phyloP scores from a whole-genome alignment of 2,888 invertebrate genomes.

The Candidula unifasciata region DNA sequence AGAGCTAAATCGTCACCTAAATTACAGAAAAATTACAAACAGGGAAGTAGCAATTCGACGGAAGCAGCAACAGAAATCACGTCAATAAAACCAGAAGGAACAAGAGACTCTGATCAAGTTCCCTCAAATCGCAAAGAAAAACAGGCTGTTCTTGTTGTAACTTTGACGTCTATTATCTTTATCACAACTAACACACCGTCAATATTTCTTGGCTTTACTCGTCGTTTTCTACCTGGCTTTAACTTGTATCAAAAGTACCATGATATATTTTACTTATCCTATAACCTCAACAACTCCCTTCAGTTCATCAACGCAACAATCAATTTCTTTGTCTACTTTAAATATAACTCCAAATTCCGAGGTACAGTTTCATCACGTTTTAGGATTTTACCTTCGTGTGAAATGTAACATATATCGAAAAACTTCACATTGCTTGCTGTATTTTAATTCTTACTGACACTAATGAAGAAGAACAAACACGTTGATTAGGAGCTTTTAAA shows the following conservation, averaged over 20 bases:
- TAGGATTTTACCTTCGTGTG: too few relatives aligned
- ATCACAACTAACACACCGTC: conserved; percentile 4
- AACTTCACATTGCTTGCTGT: too few relatives aligned
- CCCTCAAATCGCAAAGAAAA: not conserved
- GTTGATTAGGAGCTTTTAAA: too few relatives aligned
- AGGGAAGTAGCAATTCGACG: not conserved
- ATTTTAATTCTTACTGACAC: too few relatives aligned
- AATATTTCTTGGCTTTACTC: not conserved
- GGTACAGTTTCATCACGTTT: not conserved
- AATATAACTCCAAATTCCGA: conserved; percentile 24
- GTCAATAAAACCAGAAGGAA: not conserved
- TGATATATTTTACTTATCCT: not conserved
- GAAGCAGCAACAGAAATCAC: not conserved
- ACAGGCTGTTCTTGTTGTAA: conserved; percentile 18
- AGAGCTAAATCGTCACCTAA: not conserved
- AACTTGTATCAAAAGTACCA: conserved; percentile 16
- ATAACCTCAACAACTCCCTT: conserved; percentile 1
- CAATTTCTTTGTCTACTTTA: conserved; percentile 20
- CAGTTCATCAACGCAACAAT: conserved; percentile 14
- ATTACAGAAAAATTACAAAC: not conserved
- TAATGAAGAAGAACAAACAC: too few relatives aligned
- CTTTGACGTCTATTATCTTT: conserved; percentile 8
- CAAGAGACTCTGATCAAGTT: not conserved
- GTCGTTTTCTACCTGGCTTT: conserved; percentile 29
- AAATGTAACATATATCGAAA: too few relatives aligned